A percentile compares a stretch with the other conserved stretches of the same genome.
Evolutionary conservation across 2,888 invertebrate genomes (phyloP).

Genomic region (Rhingia campestris): DNA sequence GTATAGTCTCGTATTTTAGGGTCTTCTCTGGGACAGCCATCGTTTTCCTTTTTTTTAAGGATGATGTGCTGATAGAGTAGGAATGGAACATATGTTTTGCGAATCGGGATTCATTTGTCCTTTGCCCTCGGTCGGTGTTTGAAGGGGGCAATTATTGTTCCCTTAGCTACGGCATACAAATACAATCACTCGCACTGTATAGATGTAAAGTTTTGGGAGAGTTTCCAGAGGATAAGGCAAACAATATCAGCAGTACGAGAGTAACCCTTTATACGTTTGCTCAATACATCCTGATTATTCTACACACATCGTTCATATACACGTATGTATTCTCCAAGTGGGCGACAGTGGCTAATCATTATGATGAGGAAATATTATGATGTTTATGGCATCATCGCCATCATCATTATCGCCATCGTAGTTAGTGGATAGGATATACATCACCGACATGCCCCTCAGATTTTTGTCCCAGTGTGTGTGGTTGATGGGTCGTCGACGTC

Average conservation of each 20-base stretch:
- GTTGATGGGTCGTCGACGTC: not conserved
- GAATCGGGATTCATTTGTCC: constrained; percentile 39
- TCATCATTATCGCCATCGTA: constrained; percentile 52
- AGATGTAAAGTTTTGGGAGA: constrained; percentile 12
- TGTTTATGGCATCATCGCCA: constrained; percentile 65
- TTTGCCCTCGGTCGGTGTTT: constrained; percentile 22
- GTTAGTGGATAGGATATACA: constrained; percentile 6
- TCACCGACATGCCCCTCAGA: constrained; percentile 1
- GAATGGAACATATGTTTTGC: constrained; percentile 52
- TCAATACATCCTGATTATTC: constrained; percentile 60
- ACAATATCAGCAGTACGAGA: constrained; percentile 5
- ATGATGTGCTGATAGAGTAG: constrained; percentile 9
- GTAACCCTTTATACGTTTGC: constrained; percentile 39
- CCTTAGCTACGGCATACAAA: not conserved
- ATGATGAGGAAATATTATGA: constrained; percentile 68
- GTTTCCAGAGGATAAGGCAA: constrained; percentile 8
- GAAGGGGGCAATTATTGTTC: constrained; percentile 45
- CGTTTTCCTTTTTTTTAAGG: constrained; percentile 1
- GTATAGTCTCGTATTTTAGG: constrained; percentile 12
- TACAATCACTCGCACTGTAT: not conserved
- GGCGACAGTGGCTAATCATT: constrained; percentile 63
- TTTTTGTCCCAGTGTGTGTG: constrained; percentile 17
- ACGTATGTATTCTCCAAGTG: constrained; percentile 16
- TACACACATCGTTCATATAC: constrained; percentile 26
- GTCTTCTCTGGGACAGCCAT: constrained; percentile 8